Percentiles rank a stretch among this genome's conserved stretches.
Conservation (phyloP, 1,140 invertebrate genomes). For the Dufourea novaeangliae region DNA sequence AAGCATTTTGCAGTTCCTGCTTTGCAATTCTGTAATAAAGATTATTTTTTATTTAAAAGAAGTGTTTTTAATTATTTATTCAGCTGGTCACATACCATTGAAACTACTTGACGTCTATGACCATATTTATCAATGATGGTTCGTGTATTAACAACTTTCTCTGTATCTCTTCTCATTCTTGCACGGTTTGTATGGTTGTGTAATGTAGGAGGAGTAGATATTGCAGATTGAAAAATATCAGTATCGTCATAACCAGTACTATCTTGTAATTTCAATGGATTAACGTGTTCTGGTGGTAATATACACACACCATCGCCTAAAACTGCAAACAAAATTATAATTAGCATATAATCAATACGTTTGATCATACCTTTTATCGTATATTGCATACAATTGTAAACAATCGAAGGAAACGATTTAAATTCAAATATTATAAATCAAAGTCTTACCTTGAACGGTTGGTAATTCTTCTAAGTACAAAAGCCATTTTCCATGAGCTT, state of each 20-base stretch:
- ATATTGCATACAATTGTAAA: conserved; percentile 42
- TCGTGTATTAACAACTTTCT: conserved; percentile 88
- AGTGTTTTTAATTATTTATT: background rate
- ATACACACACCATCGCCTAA: conserved; percentile 85
- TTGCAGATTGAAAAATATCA: conserved; percentile 65
- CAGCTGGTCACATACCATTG: conserved; percentile 84
- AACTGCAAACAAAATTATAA: conserved; percentile 19
- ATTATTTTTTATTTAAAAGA: background rate
- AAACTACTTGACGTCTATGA: conserved; percentile 87
- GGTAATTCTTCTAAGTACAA: conserved; percentile 93
- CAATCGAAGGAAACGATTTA: background rate
- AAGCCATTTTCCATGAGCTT: conserved; percentile 92
- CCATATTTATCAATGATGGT: conserved; percentile 87
- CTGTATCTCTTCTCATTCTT: conserved; percentile 86
- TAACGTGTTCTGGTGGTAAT: conserved; percentile 83
- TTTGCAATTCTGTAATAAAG: conserved; percentile 87
- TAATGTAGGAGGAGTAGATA: conserved; percentile 54
- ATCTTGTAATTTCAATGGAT: conserved; percentile 86
- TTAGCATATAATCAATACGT: background rate
- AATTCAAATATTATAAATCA: conserved; percentile 1
- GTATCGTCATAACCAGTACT: conserved; percentile 82
- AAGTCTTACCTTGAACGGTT: conserved; percentile 84
- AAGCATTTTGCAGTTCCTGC: conserved; percentile 92
- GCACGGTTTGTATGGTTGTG: conserved; percentile 73
- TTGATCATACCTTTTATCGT: conserved; percentile 66